Conservation (phyloP, 2,888 invertebrate genomes). For the Drosophila macrothrix region DNA sequence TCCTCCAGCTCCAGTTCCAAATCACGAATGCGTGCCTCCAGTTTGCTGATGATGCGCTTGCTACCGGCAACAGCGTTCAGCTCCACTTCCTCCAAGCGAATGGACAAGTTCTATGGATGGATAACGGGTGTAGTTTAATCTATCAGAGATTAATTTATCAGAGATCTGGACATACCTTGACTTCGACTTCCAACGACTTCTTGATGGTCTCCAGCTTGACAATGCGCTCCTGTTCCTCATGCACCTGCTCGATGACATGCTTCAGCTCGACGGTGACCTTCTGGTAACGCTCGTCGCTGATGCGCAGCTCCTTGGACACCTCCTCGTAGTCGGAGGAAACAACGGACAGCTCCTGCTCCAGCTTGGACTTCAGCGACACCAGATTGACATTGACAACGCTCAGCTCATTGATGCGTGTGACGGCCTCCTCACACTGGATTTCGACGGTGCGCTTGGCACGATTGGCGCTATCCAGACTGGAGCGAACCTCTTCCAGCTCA, state of each 20-base stretch:
- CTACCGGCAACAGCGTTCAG: slow-evolving; percentile 98
- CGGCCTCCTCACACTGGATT: slow-evolving; percentile 95
- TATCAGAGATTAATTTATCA: background rate
- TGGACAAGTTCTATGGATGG: slow-evolving; percentile 89
- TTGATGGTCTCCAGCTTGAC: slow-evolving; percentile 99
- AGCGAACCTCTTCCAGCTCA: slow-evolving; percentile 98
- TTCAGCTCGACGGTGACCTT: slow-evolving; percentile 96
- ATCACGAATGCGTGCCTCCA: slow-evolving; percentile 97
- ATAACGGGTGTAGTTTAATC: slow-evolving; percentile 30
- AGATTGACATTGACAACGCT: slow-evolving; percentile 98
- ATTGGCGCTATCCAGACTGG: slow-evolving; percentile 95
- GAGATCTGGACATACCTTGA: slow-evolving; percentile 88
- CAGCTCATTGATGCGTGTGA: slow-evolving; percentile 96
- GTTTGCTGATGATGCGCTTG: slow-evolving; percentile 98
- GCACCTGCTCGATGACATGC: slow-evolving; percentile 96
- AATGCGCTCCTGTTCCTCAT: slow-evolving; percentile 98
- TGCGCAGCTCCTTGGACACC: slow-evolving; percentile 96
- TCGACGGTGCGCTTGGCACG: slow-evolving; percentile 96
- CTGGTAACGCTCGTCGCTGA: slow-evolving; percentile 97
- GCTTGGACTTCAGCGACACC: slow-evolving; percentile 96
- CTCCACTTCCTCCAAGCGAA: slow-evolving; percentile 98
- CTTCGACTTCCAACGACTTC: slow-evolving; percentile 98
- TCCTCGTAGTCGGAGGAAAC: slow-evolving; percentile 99
- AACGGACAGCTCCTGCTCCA: slow-evolving; percentile 96
- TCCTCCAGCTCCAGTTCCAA: slow-evolving; percentile 97